These are phyloP conservation scores for Dromius quadrimaculatus DNA, from an alignment of 2,888 invertebrate genomes.

Conservation along the genomic window DNA sequence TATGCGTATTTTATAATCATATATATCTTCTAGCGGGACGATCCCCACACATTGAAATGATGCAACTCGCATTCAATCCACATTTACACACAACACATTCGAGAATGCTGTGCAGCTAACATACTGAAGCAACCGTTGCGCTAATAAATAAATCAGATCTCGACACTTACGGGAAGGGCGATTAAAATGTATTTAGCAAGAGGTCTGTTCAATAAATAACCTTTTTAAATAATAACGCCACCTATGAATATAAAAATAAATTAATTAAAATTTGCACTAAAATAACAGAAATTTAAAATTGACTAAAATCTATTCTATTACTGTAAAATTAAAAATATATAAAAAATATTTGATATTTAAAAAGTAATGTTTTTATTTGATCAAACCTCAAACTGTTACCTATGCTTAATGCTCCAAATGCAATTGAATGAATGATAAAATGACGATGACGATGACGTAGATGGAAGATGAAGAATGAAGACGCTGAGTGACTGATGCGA, in stretches of 20 bases:
- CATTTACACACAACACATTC: constrained; percentile 27
- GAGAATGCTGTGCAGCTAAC: constrained; percentile 51
- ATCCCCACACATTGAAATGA: constrained; percentile 49
- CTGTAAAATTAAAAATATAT: too few relatives aligned
- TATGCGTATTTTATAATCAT: constrained; percentile 49
- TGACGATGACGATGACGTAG: constrained; percentile 45
- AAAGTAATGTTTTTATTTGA: too few relatives aligned
- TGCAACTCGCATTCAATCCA: constrained; percentile 20
- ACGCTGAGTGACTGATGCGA: constrained; percentile 23
- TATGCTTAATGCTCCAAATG: constrained; percentile 9
- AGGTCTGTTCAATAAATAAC: too few relatives aligned
- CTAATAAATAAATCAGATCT: constrained; percentile 50
- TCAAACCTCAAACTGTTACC: too few relatives aligned
- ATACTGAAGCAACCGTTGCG: constrained; percentile 49
- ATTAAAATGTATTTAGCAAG: constrained; percentile 22
- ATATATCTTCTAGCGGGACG: constrained; percentile 39
- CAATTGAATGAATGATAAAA: constrained; percentile 15
- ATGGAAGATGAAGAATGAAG: constrained; percentile 46
- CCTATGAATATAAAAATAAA: too few relatives aligned
- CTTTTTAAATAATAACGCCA: too few relatives aligned
- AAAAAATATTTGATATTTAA: too few relatives aligned
- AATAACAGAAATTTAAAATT: too few relatives aligned
- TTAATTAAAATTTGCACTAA: too few relatives aligned
- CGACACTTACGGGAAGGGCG: constrained; percentile 49
- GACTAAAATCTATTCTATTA: too few relatives aligned